Evolutionary conservation across 2,888 invertebrate genomes (phyloP).

Genomic region (Abscondita cerata): DNA sequence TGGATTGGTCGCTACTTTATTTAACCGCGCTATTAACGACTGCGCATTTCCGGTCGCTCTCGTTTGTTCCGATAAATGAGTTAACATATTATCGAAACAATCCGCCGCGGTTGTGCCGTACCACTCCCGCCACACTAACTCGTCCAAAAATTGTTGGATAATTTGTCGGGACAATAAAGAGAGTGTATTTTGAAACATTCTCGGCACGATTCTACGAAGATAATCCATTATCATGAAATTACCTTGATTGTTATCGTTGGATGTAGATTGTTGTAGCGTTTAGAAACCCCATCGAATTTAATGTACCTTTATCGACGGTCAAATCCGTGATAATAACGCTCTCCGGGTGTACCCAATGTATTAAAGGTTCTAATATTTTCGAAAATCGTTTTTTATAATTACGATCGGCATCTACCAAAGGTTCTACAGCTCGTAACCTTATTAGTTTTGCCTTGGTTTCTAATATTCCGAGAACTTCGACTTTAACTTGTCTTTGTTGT

Average conservation of each 20-base stretch:
- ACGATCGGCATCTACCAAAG: conserved; percentile 77
- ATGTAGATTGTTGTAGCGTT: conserved; percentile 71
- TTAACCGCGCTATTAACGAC: conserved; percentile 68
- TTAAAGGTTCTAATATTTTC: conserved; percentile 81
- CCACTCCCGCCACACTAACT: conserved; percentile 86
- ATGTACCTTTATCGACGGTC: conserved; percentile 82
- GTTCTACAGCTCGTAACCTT: conserved; percentile 83
- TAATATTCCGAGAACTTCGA: conserved; percentile 84
- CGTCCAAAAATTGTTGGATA: conserved; percentile 90
- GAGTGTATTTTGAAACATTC: conserved; percentile 90
- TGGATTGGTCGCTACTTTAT: conserved; percentile 72
- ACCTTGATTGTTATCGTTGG: conserved; percentile 58
- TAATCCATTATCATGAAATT: conserved; percentile 80
- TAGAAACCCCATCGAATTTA: conserved; percentile 80
- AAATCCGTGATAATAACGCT: conserved; percentile 82
- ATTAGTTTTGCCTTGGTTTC: conserved; percentile 77
- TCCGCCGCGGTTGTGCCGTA: conserved; percentile 79
- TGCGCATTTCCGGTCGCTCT: conserved; percentile 67
- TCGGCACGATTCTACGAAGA: conserved; percentile 80
- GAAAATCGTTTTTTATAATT: conserved; percentile 81
- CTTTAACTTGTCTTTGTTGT: conserved; percentile 74
- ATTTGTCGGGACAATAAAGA: conserved; percentile 82
- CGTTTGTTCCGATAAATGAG: conserved; percentile 82
- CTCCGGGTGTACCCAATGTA: conserved; percentile 79
- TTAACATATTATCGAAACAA: conserved; percentile 82